Base-by-base conservation (phyloP, 2,113 vertebrate genomes). In the Erpornis zantholeuca region DNA sequence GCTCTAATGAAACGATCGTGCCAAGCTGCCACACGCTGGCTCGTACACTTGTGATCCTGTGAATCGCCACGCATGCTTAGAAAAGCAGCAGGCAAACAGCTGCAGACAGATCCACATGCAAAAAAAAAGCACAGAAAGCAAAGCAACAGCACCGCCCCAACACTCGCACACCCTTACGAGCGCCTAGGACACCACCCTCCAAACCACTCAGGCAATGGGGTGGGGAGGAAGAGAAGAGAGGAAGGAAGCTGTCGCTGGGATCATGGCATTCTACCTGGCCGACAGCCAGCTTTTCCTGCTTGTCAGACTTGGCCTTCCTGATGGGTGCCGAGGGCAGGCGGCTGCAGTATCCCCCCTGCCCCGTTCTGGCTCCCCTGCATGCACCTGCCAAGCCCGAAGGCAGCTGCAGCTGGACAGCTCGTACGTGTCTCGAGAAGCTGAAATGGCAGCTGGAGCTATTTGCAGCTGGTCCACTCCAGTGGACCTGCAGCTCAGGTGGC, bases 361-460 rank as follows among this genome's bases (percentile, higher is more conserved):
- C 24, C 17, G 1, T 36, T 44, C 27, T 64, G 49, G 49, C 63
- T 57, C n/a, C 28, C 28, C 35, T 50, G 73, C 40, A 3, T 0
- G 9, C 53, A 90, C 35, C 65, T 79, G 40, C 61, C 75, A 57
- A 63, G 52, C 77, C 6, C 0, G 3, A 29, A 69, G 44, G 57
- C 71, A 80, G 75, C 59, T 21, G 6, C 36, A 49, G 78, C 66
- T 31, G 0, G 36, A 22, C 31, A 35, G 68, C 64, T 52, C 12
- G 0, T 2, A 11, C 2, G 0, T 4, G 3, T 10, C 78, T 70
- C 6, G 0, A 57, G 73, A 33, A 84, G 59, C n/a, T 3, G 0
- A 25, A 79, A 45, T 70, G 36, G 60, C 40, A 77, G 22, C 31
- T 35, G 35, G 35, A 35, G 54, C 36, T 40, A 10, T 47, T n/a